These are phyloP conservation scores for Drosophila seguyi DNA, from an alignment of 1,140 invertebrate genomes.

Conservation along the genomic window DNA sequence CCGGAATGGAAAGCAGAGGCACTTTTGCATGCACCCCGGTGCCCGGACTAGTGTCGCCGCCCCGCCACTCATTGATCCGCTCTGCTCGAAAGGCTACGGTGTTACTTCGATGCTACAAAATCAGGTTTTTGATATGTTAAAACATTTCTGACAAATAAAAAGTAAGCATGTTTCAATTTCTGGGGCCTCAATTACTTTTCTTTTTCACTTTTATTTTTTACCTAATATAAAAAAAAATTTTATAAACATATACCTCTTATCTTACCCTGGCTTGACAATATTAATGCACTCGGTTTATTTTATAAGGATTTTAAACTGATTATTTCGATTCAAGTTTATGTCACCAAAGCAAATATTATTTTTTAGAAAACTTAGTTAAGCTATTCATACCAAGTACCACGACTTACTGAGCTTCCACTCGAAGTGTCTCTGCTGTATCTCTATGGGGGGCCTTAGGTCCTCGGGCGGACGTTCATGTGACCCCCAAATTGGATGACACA, in stretches of 20 bases:
- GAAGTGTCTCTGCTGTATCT: not conserved
- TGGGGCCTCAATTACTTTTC: too few relatives aligned
- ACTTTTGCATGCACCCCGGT: conserved; percentile 45
- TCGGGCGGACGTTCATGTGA: conserved; percentile 23
- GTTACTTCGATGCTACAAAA: not conserved
- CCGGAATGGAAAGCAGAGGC: conserved; percentile 9
- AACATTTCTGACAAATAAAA: too few relatives aligned
- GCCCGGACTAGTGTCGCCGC: conserved; percentile 1
- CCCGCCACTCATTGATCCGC: not conserved
- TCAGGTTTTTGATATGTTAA: too few relatives aligned
- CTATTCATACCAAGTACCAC: not conserved
- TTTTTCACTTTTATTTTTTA: too few relatives aligned
- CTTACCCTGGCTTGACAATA: too few relatives aligned
- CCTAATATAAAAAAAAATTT: too few relatives aligned
- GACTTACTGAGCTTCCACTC: not conserved
- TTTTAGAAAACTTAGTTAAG: not conserved
- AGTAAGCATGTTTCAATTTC: too few relatives aligned
- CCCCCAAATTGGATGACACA: conserved; percentile 41
- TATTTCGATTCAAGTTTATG: not conserved
- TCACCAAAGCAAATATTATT: too few relatives aligned
- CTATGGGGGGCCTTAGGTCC: conserved; percentile 4
- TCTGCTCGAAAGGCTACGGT: conserved; percentile 1
- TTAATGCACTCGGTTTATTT: too few relatives aligned
- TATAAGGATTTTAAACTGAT: too few relatives aligned
- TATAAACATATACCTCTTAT: too few relatives aligned